These are phyloP conservation scores for Virgularia gustaviana DNA, from an alignment of 92 coral and sea anemone genomes.

Conservation along the genomic window DNA sequence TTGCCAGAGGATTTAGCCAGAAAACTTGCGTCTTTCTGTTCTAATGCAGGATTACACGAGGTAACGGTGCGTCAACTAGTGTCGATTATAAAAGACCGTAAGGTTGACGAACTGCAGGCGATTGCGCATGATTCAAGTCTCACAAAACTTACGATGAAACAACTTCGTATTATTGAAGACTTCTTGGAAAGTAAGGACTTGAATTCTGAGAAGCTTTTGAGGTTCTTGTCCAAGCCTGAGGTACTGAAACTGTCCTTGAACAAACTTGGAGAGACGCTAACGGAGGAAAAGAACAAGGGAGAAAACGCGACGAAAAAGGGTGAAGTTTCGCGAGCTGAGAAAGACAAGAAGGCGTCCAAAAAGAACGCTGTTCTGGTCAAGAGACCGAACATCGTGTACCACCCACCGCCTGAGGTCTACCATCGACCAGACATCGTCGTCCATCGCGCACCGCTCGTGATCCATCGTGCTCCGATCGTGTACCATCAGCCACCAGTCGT, in stretches of 20 bases:
- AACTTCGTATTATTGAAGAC: slow-evolving; percentile 5
- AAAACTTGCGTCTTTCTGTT: slow-evolving; percentile 6
- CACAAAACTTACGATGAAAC: slow-evolving; percentile 3
- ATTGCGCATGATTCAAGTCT: neutral
- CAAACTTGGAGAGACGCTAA: neutral
- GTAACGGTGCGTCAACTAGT: slow-evolving; percentile 8
- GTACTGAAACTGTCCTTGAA: neutral
- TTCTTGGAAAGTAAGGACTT: slow-evolving; percentile 3
- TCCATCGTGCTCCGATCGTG: slow-evolving; percentile 90
- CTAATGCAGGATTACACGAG: neutral
- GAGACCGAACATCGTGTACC: slow-evolving; percentile 91
- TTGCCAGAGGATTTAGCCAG: slow-evolving; percentile 8
- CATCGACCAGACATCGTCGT: slow-evolving; percentile 98
- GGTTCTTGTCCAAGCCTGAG: neutral
- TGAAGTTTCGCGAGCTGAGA: slow-evolving; percentile 29
- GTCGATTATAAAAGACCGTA: slow-evolving; percentile 12
- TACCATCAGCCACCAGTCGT: slow-evolving; percentile 99
- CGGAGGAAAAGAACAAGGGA: slow-evolving; percentile 53
- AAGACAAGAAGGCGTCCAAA: slow-evolving; percentile 61
- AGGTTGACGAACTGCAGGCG: neutral
- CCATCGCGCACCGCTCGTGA: slow-evolving; percentile 93
- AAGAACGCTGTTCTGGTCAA: slow-evolving; percentile 93
- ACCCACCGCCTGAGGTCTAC: slow-evolving; percentile 97
- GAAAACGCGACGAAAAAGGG: slow-evolving; percentile 53
- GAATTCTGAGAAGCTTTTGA: neutral